A percentile compares a stretch with the other conserved stretches of the same genome.
These are phyloP conservation scores for Clamator glandarius DNA, from an alignment of 2,797 vertebrate species.

Conservation along the genomic window DNA sequence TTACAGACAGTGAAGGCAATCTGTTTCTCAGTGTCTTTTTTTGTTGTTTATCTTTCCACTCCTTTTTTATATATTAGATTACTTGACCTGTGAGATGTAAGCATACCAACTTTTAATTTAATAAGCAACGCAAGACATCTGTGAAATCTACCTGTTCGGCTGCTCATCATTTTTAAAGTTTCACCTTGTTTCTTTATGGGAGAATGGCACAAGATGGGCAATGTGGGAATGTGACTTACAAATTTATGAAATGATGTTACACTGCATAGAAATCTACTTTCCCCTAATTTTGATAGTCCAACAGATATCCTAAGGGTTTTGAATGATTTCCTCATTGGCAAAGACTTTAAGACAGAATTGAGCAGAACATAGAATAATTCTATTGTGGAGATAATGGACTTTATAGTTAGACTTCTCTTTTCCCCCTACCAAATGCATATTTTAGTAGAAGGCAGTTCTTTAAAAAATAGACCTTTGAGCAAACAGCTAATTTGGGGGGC, in stretches of 20 bases:
- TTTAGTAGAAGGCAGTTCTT: neutral
- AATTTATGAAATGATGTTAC: neutral
- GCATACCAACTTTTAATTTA: neutral
- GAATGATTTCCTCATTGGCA: neutral
- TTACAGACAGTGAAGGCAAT: neutral
- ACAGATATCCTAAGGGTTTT: neutral
- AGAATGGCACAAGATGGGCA: neutral
- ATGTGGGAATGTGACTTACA: neutral
- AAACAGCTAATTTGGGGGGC: neutral
- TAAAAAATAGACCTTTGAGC: neutral
- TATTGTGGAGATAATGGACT: neutral
- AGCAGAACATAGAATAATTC: accelerated
- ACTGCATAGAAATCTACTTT: neutral
- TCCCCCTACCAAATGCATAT: accelerated
- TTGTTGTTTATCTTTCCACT: too few relatives aligned
- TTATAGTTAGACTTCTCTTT: neutral
- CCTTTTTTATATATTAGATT: neutral
- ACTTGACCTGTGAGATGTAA: neutral
- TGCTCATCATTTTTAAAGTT: neutral
- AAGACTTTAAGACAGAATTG: neutral
- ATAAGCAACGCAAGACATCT: neutral
- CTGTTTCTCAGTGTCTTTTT: neutral
- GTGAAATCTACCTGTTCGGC: neutral
- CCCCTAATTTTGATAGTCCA: neutral
- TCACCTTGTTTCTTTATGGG: neutral